Conservation (phyloP, 2,797 vertebrate species). For the Glossophaga mutica region DNA sequence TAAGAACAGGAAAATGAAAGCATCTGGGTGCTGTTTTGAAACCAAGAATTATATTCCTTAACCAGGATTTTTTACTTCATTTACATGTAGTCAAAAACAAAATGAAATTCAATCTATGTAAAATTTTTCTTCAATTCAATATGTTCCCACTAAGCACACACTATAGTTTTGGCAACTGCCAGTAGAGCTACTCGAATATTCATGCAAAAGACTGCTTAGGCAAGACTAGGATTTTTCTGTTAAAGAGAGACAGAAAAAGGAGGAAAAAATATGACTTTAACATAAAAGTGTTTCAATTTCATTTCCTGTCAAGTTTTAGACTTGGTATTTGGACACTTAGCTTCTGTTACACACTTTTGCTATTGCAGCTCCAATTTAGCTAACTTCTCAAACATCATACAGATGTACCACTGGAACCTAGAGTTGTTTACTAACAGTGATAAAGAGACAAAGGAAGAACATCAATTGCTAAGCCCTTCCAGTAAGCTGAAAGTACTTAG, state of each 20-base stretch:
- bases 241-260: neutral
- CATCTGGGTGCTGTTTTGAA: neutral
- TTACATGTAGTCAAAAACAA: conserved; percentile 2
- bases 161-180: neutral
- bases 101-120: conserved; percentile 39
- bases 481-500: neutral
- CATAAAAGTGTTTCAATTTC: conserved; percentile 13
- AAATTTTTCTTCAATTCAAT: conserved; percentile 22
- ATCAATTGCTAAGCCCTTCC: neutral
- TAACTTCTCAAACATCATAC: neutral
- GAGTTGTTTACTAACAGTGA: neutral
- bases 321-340: neutral
- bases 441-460: neutral
- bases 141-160: neutral
- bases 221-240: neutral
- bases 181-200: neutral
- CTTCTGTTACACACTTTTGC: neutral
- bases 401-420: neutral
- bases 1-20: conserved; percentile 1
- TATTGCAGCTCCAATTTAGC: neutral
- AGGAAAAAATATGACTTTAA: neutral
- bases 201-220: neutral
- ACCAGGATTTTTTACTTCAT: neutral
- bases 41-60: neutral
- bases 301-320: conserved; percentile 35